Base-by-base conservation (phyloP, 2,797 vertebrate genomes). In the Anabas testudineus region DNA sequence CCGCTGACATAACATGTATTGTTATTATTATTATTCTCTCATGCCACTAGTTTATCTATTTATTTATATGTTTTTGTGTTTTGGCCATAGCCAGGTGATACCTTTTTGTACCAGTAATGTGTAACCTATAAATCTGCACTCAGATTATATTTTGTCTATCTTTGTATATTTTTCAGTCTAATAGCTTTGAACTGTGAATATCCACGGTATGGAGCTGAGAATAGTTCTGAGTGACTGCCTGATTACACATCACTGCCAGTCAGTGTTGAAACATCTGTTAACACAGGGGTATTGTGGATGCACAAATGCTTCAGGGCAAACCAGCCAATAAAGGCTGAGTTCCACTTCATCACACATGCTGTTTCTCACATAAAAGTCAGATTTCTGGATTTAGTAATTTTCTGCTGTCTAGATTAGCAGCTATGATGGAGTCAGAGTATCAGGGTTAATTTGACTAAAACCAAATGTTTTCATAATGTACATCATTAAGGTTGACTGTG, bases 181-280 rank as follows among this genome's bases (percentile, higher is more conserved):
- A 15, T 15, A 1, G 7, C 66, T 30, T 28, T 43, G 14, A 43
- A 64, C 12, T n/a, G 5, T n/a, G 45, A 61, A 19, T 2, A 0
- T 62, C 54, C 57, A 10, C 21, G 2, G 34, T 18, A 34, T 22
- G 26, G 42, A 59, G 52, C 6, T 48, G 16, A 28, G 64, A 47
- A 73, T 71, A 26, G 80, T 71, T 83, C 71, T 80, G 80, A 78
- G 16, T 19, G 68, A 51, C 77, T 63, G 80, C 71, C 80, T 80
- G 64, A 78, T 81, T 67, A 80, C 64, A 87, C 82, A 81, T 22
- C 2, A 3, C 61, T 43, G 64, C 74, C 82, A 76, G 85, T 87
- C 86, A 84, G 45, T 65, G 82, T 79, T 79, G 71, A 82, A 81
- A 81, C 86, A 87, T 89, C 83, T 88, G 89, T 70, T 74, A 74